Conservation (phyloP, 2,888 invertebrate genomes). For the Agapostemon virescens region DNA sequence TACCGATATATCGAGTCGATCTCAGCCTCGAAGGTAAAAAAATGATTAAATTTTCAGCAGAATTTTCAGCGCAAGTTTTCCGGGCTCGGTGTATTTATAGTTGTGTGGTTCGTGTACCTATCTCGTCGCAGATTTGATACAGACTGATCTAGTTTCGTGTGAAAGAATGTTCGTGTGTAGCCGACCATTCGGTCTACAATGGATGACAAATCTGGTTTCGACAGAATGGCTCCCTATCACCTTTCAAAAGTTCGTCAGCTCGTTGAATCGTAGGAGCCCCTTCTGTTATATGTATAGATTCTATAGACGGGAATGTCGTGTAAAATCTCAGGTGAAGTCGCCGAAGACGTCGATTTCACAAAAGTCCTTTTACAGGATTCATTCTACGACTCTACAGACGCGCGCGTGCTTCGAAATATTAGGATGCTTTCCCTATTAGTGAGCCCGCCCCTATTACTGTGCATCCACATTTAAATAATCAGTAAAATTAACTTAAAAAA, state of each 20-base stretch:
- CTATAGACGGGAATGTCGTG: background rate
- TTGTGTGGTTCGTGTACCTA: conserved; percentile 27
- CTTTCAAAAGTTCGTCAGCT: conserved; percentile 42
- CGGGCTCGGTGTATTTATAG: conserved; percentile 36
- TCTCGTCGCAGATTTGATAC: conserved; percentile 48
- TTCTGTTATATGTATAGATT: conserved; percentile 10
- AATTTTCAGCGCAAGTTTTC: conserved; percentile 47
- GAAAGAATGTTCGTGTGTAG: conserved; percentile 40
- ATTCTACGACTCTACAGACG: background rate
- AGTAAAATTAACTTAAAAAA: too few relatives aligned
- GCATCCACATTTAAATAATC: too few relatives aligned
- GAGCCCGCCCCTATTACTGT: too few relatives aligned
- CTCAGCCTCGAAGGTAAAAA: conserved; percentile 36
- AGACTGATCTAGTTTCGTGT: conserved; percentile 49
- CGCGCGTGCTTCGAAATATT: background rate
- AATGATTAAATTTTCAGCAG: conserved; percentile 54
- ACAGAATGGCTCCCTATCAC: conserved; percentile 32
- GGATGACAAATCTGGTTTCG: conserved; percentile 46
- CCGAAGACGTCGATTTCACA: background rate
- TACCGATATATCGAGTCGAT: background rate
- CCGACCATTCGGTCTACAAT: conserved; percentile 39
- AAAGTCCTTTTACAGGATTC: background rate
- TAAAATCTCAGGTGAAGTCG: conserved; percentile 16
- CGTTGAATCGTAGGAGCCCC: conserved; percentile 17
- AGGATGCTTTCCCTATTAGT: too few relatives aligned